phyloP scores from a whole-genome alignment of 2,113 vertebrate genomes.

The Eurypyga helias region DNA sequence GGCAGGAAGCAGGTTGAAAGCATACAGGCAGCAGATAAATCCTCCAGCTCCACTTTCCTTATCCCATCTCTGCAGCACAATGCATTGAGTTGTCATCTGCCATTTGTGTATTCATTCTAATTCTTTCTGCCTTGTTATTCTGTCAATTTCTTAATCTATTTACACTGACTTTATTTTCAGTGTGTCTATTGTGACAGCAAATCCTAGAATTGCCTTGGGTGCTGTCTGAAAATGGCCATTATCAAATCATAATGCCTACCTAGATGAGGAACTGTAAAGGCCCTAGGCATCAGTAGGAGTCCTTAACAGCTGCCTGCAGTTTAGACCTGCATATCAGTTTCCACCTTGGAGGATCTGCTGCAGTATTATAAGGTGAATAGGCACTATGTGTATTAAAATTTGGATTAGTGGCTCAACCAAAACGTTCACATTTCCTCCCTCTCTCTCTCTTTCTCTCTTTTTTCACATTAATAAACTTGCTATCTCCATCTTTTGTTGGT shows the following conservation, averaged over 20 bases:
- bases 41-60: background rate
- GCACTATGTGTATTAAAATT: background rate
- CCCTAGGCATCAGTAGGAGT: constrained; percentile 56
- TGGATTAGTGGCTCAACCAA: constrained; percentile 37
- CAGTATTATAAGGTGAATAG: constrained; percentile 24
- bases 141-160: constrained; percentile 78
- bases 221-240: constrained; percentile 76
- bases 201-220: constrained; percentile 74
- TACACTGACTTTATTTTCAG: constrained; percentile 78
- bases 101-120: constrained; percentile 58
- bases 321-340: constrained; percentile 51
- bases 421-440: background rate
- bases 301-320: constrained; percentile 64
- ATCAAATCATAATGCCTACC: constrained; percentile 69
- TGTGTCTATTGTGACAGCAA: constrained; percentile 71
- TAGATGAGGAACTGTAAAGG: constrained; percentile 49
- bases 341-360: constrained; percentile 35
- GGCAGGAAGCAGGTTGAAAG: constrained; percentile 30
- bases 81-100: constrained; percentile 46
- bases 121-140: constrained; percentile 76
- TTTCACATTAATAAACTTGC: constrained; percentile 67
- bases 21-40: constrained; percentile 34
- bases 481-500: constrained; percentile 75
- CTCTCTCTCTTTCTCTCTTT: constrained; percentile 3
- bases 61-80: background rate